These are phyloP conservation scores for Brotula barbata DNA, from an alignment of 2,797 vertebrate species.

Conservation along the genomic window DNA sequence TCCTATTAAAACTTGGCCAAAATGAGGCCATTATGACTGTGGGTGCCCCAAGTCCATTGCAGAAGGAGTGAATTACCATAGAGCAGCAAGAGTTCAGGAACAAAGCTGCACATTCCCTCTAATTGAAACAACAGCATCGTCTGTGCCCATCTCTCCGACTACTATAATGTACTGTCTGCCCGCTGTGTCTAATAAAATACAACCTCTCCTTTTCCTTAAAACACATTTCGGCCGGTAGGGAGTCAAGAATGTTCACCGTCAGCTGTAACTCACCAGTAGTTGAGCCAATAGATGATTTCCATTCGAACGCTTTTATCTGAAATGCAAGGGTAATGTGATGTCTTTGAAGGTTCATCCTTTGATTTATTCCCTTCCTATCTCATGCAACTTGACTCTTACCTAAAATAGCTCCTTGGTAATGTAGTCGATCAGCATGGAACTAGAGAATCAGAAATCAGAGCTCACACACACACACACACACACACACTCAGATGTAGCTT, in stretches of 20 bases:
- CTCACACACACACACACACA: not conserved
- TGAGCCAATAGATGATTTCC: conserved; percentile 34
- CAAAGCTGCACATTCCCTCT: conserved; percentile 72
- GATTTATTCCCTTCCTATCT: conserved; percentile 30
- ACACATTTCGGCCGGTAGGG: conserved; percentile 42
- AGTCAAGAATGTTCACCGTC: conserved; percentile 50
- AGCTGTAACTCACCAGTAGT: conserved; percentile 51
- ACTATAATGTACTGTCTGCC: conserved; percentile 51
- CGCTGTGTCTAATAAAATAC: conserved; percentile 50
- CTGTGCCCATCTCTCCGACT: conserved; percentile 50
- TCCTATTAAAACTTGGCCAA: conserved; percentile 71
- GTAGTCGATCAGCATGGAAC: conserved; percentile 28
- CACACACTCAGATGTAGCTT: conserved; percentile 1
- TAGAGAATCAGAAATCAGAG: conserved; percentile 28
- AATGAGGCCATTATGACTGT: conserved; percentile 67
- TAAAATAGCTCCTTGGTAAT: conserved; percentile 60
- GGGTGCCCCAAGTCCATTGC: conserved; percentile 65
- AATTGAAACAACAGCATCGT: conserved; percentile 71
- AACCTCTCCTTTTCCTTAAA: conserved; percentile 28
- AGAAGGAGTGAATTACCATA: conserved; percentile 67
- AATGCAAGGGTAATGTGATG: conserved; percentile 34
- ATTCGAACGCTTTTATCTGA: conserved; percentile 38
- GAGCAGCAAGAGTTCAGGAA: conserved; percentile 66
- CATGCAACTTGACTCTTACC: conserved; percentile 26
- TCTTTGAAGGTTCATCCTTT: conserved; percentile 35